Base-by-base conservation (phyloP, 2,888 invertebrate species). In the Dolichomitus sp. region DNA sequence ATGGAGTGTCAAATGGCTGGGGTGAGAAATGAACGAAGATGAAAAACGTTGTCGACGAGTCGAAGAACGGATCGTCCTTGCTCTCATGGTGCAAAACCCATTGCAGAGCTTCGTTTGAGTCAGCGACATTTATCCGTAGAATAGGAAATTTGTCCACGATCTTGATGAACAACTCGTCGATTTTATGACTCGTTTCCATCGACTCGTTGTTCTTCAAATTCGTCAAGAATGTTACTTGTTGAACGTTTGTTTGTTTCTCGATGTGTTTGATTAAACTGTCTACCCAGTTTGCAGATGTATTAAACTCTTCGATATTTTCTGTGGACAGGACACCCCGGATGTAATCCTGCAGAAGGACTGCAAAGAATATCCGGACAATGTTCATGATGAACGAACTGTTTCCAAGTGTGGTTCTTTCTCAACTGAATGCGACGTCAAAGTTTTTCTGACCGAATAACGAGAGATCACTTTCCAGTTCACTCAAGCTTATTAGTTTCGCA, bases 21-120 rank as follows among this genome's bases (percentile, higher is more conserved):
- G 23, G 5, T 6, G 65, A 76, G n/a, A 66, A 54, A 40, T 72
- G 40, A 59, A 72, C 23, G 17, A 72, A 4, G 4, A 81, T 11
- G 45, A 42, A 76, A 12, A 76, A 61, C 37, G 27, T 72, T 1
- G 37, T 9, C 11, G 81, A 59, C 7, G 50, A 12, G 27, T 76
- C 76, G 11, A 42, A 23, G 11, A 17, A 45, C 4, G 33, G 45
- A 7, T 57, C 14, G n/a, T 65, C 40, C 2, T 40, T 45, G 2
- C 14, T 50, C 23, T 1, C 6, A 37, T 37, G 37, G 9, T 37
- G 6, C 1, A 37, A 9, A 37, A 37, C 37, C 37, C 37, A 37
- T 5, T 37, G 7, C 37, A 7, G 40, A 40, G 33, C 11, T 54
- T 19, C 1, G 19, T 73, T 19, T 1, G 14, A n/a, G 3, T n/a